Evolutionary conservation across 2,797 vertebrate species (phyloP), one percentile per base, ranked within the genome.

Genomic region (Rhadinocentrus ornatus): DNA sequence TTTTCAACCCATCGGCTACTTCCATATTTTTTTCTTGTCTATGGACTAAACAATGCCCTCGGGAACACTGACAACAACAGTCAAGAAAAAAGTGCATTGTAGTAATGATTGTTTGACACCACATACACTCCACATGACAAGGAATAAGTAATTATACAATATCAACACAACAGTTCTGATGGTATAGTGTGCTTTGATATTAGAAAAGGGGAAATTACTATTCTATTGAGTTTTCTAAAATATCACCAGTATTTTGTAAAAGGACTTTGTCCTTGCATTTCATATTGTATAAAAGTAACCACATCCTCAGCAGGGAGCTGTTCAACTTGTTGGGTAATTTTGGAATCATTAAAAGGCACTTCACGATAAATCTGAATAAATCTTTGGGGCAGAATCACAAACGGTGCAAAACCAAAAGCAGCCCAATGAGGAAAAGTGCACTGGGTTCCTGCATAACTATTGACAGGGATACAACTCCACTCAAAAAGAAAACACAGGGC

Each of bases 321-420:
- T 66, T 67, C 26, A 60, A 64, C 66, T 66, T 20, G n/a, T 71
- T 80, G 59, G 48, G 81, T 84, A 76, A 41, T 81, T 84, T 75
- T 72, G 80, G 86, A 85, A 88, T 91, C 73, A 82, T 70, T 66
- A 74, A 84, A 92, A 94, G 93, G 93, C 92, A 94, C 93, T 93
- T 50, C 57, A 72, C 32, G 77, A 57, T 12, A 66, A 32, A 57
- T 62, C 62, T 31, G 6, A 62, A 68, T 22, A 15, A 56, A 64
- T 65, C 56, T 66, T 57, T 56, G 54, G 59, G 55, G 69, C 52
- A 0, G 61, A 52, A 56, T 92, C 76, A 93, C 57, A 92, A 89
- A 74, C 69, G 85, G 34, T 79, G 74, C 62, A 88, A 75, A 68
- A 93, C 37, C 24, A 90, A 64, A 57, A 92, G 86, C 1, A 94